Conservation (phyloP, 2,888 invertebrate species). For the Cheilosia impressa region DNA sequence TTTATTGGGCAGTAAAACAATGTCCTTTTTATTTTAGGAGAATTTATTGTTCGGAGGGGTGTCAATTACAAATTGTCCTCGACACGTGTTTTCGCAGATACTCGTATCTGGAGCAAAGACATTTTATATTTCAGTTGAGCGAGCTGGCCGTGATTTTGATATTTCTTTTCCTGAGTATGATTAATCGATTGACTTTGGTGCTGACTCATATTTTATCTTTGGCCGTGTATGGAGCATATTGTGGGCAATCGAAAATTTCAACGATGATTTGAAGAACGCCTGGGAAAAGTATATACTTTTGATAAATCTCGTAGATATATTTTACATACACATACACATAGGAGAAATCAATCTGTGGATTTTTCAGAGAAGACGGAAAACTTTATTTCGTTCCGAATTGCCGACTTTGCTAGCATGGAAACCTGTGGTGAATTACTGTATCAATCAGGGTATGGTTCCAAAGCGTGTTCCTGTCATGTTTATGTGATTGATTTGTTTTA, state of each 20-base stretch:
- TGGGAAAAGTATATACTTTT: background rate
- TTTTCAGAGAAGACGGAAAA: background rate
- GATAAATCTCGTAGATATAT: background rate
- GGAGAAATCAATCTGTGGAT: background rate
- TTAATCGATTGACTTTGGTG: background rate
- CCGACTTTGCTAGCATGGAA: background rate
- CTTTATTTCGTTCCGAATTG: background rate
- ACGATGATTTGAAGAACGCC: background rate
- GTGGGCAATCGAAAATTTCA: background rate
- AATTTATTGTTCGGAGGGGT: constrained; percentile 23
- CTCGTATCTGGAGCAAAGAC: background rate
- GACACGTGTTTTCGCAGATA: background rate
- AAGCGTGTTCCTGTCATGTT: no score
- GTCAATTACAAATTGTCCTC: background rate
- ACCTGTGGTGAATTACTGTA: background rate
- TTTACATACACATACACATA: background rate
- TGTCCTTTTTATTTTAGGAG: constrained; percentile 11
- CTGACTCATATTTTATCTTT: background rate
- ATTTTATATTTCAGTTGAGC: background rate
- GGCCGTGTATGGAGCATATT: background rate
- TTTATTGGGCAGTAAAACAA: constrained; percentile 19
- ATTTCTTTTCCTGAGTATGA: background rate
- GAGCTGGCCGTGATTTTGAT: background rate
- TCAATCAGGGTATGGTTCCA: background rate
- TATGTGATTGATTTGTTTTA: background rate